Conservation (phyloP, 92 coral and sea anemone genomes). For the Blastomussa wellsi region DNA sequence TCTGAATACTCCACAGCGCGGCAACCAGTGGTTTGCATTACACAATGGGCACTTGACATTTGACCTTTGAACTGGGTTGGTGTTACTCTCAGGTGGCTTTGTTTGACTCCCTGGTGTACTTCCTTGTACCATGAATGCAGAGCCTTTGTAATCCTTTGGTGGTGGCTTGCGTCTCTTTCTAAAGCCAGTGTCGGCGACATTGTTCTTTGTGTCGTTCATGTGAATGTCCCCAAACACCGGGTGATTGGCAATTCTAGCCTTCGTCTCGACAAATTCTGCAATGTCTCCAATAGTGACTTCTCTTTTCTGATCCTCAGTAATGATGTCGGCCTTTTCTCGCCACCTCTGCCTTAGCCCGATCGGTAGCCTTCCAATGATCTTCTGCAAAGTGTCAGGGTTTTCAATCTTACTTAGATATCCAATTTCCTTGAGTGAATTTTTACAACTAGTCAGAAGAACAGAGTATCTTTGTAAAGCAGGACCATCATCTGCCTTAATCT, state of each 20-base stretch:
- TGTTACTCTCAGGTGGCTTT: not conserved
- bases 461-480: slow-evolving; percentile 59
- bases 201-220: not conserved
- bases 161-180: not conserved
- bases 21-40: slow-evolving; percentile 49
- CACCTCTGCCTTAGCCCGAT: slow-evolving; percentile 53
- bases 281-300: slow-evolving; percentile 67
- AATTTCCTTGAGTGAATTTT: slow-evolving; percentile 64
- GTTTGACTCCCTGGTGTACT: not conserved
- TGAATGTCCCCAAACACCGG: slow-evolving; percentile 65
- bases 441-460: slow-evolving; percentile 64
- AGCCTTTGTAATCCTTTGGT: not conserved
- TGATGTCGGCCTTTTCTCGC: slow-evolving; percentile 63
- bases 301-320: slow-evolving; percentile 55
- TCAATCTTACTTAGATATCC: slow-evolving; percentile 64
- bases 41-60: slow-evolving; percentile 51
- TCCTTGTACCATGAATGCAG: slow-evolving; percentile 21
- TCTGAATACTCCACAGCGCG: slow-evolving; percentile 58
- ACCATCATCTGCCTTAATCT: slow-evolving; percentile 62
- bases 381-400: slow-evolving; percentile 65
- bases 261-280: slow-evolving; percentile 54
- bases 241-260: slow-evolving; percentile 67
- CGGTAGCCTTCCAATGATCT: slow-evolving; percentile 58
- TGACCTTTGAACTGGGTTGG: slow-evolving; percentile 1
- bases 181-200: not conserved